phyloP scores from a whole-genome alignment of 2,113 vertebrate genomes.

The Promerops cafer region DNA sequence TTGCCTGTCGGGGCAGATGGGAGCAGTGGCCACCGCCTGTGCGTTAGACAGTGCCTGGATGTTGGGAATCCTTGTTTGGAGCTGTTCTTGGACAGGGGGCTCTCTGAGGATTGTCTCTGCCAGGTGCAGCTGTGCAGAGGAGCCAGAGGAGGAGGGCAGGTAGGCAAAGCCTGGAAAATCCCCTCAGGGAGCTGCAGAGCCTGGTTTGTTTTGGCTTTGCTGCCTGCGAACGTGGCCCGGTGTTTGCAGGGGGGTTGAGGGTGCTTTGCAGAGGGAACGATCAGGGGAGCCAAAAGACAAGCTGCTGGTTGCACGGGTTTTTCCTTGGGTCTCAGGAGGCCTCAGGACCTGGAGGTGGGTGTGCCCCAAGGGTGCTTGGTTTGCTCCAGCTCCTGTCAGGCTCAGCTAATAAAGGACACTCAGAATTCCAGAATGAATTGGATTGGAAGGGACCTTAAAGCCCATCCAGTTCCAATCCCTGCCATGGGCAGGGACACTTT shows the following conservation, averaged over 20 bases:
- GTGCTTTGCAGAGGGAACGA: neutral
- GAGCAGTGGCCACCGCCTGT: fast-evolving
- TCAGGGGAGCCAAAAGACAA: neutral
- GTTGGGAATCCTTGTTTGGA: fast-evolving
- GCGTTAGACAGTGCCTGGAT: fast-evolving
- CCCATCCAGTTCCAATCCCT: neutral
- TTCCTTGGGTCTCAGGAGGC: neutral
- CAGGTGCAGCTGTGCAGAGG: neutral
- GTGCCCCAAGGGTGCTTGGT: neutral
- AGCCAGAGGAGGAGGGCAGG: neutral
- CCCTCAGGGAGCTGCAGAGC: neutral
- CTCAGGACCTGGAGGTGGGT: neutral
- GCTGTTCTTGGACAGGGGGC: neutral
- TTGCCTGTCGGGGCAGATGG: neutral
- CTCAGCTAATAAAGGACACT: neutral
- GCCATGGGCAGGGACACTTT: neutral
- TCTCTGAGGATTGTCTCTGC: neutral
- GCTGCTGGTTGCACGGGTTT: neutral
- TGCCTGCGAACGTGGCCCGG: neutral
- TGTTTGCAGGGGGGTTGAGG: neutral
- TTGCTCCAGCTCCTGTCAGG: neutral
- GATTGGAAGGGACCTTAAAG: neutral
- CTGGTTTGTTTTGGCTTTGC: neutral
- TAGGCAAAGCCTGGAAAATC: neutral
- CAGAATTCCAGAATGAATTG: neutral